A percentile compares a stretch with the other conserved stretches of the same genome.
Conservation (phyloP, 2,888 invertebrate genomes). For the Aporophyla nigra region DNA sequence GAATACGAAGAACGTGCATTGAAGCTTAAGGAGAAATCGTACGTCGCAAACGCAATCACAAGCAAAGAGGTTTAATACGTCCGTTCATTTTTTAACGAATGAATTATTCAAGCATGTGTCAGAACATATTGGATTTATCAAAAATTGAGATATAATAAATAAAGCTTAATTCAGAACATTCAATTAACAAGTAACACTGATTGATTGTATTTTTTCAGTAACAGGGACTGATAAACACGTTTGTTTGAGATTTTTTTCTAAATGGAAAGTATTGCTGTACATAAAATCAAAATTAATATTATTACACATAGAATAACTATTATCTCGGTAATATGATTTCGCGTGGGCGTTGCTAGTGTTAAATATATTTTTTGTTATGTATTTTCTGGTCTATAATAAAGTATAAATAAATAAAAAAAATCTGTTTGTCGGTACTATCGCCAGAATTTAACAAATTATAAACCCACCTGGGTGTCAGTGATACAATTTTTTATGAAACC, state of each 20-base stretch:
- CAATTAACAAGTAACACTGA: slow-evolving; percentile 25
- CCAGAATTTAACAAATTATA: background rate
- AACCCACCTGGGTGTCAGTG: background rate
- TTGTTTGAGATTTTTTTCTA: background rate
- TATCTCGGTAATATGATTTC: no score
- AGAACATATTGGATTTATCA: slow-evolving; percentile 49
- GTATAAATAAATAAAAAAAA: background rate
- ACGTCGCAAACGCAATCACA: slow-evolving; percentile 49
- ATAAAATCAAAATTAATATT: background rate
- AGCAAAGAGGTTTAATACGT: slow-evolving; percentile 44
- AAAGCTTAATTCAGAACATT: slow-evolving; percentile 23
- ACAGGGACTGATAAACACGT: background rate
- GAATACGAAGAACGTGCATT: slow-evolving; percentile 49
- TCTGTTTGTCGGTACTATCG: background rate
- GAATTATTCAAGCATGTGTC: slow-evolving; percentile 18
- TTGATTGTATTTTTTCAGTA: slow-evolving; percentile 29
- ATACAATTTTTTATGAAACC: background rate
- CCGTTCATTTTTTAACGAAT: slow-evolving; percentile 45
- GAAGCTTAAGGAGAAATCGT: slow-evolving; percentile 53
- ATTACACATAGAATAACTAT: background rate
- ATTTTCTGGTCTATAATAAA: no score
- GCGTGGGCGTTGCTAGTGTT: no score
- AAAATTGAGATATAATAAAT: slow-evolving; percentile 37
- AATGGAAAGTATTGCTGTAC: background rate
- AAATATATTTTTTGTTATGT: background rate